Base-by-base conservation (phyloP, 2,888 invertebrate genomes). In the Drosophila emarginata region DNA sequence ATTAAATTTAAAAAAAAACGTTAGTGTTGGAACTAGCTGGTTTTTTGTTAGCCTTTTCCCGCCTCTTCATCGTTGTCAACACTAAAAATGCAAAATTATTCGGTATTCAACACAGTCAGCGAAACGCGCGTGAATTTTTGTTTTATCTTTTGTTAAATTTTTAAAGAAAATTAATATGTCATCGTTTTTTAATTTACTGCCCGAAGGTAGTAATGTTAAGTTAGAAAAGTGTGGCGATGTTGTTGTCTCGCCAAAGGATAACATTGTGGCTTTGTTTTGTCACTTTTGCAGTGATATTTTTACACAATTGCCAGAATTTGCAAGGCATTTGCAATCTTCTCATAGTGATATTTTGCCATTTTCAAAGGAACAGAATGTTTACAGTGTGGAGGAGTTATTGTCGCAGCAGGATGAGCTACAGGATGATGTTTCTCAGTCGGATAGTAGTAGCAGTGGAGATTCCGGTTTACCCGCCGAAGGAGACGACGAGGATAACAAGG, bases 171-270 rank as follows among this genome's bases (percentile, higher is more conserved):
- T 12, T 21, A 45, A 67, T 61, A 87, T 89, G 88, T 18, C 40
- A 32, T 56, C 53, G 7, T 52, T 74, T 40, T 2, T 69, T 0
- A 74, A 77, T 56, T 52, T 59, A 15, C 4, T 65, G 2, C 28
- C 59, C 4, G 64, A 72, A 14, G 66, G 45, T 4, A 59, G 61
- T n/a, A 39, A 63, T 40, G 60, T 74, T 0, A 61, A 79, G n/a
- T 87, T 77, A 4, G 69, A 85, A 40, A 87, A 80, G 60, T 89
- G 89, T 52, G 89, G 89, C 2, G 87, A 80, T 63, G 80, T 89
- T 3, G 67, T 86, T n/a, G 64, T 87, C 23, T 80, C 87, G 0
- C 14, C 68, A 1, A 78, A 72, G 14, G 61, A 76, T 15, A 85
- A 84, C 23, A 23, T 61, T 50, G 63, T 80, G 9, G 81, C 74